These are phyloP conservation scores for Shargacucullia verbasci DNA, from an alignment of 2,888 invertebrate species.

Conservation along the genomic window DNA sequence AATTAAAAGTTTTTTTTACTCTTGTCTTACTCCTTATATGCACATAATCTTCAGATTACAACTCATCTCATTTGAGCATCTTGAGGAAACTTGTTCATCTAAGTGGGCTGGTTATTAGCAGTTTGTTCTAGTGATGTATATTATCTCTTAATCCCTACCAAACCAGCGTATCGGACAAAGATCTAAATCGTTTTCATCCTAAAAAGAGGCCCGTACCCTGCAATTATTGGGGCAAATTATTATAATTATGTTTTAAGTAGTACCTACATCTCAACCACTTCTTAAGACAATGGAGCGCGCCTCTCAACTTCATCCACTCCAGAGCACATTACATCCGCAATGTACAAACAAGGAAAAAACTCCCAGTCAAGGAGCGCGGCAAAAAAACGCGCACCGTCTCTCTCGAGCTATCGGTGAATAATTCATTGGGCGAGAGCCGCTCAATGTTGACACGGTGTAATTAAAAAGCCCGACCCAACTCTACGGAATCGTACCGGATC, in stretches of 20 bases:
- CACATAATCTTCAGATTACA: neutral
- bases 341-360: conserved; percentile 55
- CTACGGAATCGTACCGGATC: conserved; percentile 53
- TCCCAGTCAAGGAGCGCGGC: conserved; percentile 38
- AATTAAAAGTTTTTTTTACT: too few relatives aligned
- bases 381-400: conserved; percentile 45
- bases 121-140: too few relatives aligned
- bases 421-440: conserved; percentile 69
- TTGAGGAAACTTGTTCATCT: too few relatives aligned
- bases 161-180: too few relatives aligned
- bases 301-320: conserved; percentile 48
- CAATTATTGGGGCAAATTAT: too few relatives aligned
- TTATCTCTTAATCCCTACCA: too few relatives aligned
- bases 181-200: too few relatives aligned
- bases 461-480: conserved; percentile 76
- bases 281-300: conserved; percentile 44
- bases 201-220: too few relatives aligned
- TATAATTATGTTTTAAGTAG: too few relatives aligned
- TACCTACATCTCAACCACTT: conserved; percentile 22
- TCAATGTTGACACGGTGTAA: conserved; percentile 80
- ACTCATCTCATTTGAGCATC: too few relatives aligned
- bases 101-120: too few relatives aligned
- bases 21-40: too few relatives aligned
- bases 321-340: conserved; percentile 52
- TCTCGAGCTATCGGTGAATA: conserved; percentile 69